Evolutionary conservation across 2,797 vertebrate genomes (phyloP).

Genomic region (Ispidina picta): DNA sequence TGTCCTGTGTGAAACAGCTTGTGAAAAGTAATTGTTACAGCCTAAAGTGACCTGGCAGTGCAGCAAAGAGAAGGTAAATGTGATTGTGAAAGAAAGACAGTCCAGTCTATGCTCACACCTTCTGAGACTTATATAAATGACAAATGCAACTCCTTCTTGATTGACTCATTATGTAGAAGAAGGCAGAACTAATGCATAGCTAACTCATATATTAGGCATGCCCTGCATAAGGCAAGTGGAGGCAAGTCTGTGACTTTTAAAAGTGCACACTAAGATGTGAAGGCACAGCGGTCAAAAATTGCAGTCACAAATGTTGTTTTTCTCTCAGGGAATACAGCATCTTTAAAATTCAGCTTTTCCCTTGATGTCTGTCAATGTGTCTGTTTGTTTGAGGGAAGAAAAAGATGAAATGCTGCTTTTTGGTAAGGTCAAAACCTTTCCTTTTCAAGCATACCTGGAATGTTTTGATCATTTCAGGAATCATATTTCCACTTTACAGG

Average conservation of each 20-base stretch:
- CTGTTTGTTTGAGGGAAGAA: slow-evolving; percentile 24
- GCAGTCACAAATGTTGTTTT: slow-evolving; percentile 10
- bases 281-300: neutral
- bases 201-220: neutral
- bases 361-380: slow-evolving; percentile 34
- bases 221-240: neutral
- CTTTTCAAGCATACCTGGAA: slow-evolving; percentile 3
- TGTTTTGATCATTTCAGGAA: neutral
- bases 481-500: neutral
- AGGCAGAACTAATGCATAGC: slow-evolving; percentile 21
- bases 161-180: slow-evolving; percentile 24
- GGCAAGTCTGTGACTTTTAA: neutral
- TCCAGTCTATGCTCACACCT: neutral
- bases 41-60: neutral
- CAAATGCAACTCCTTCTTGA: neutral
- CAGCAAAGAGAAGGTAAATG: neutral
- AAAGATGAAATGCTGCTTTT: slow-evolving; percentile 16
- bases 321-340: neutral
- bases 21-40: neutral
- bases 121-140: neutral
- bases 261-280: neutral
- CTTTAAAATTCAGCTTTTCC: slow-evolving; percentile 48
- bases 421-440: slow-evolving; percentile 24
- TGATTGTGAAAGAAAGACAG: neutral
- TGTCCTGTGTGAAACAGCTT: neutral